A percentile compares a stretch with the other conserved stretches of the same genome.
These are phyloP conservation scores for Papilio polyxenes DNA, from an alignment of 1,140 invertebrate genomes.

Conservation along the genomic window DNA sequence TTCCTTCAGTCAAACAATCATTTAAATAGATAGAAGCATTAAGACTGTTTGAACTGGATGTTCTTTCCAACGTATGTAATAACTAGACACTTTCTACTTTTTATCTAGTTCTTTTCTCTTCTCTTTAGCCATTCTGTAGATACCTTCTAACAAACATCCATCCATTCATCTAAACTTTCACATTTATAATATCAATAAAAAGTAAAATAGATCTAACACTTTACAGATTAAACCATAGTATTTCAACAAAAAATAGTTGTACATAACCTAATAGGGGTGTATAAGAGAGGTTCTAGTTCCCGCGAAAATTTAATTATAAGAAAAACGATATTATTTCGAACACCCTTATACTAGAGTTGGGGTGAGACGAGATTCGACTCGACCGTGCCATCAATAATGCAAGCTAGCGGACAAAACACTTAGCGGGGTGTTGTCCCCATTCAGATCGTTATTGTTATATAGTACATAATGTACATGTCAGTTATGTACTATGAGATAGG, in stretches of 20 bases:
- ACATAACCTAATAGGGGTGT: neutral
- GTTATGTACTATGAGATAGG: neutral
- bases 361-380: constrained; percentile 41
- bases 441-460: constrained; percentile 11
- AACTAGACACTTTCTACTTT: neutral
- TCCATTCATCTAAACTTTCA: too few species aligned
- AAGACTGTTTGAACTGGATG: neutral
- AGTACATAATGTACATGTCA: neutral
- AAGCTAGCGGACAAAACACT: constrained; percentile 70
- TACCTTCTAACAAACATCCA: too few species aligned
- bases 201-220: too few species aligned
- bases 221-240: too few species aligned
- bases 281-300: neutral
- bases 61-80: neutral
- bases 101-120: too few species aligned
- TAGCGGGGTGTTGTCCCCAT: constrained; percentile 48
- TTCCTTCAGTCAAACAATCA: neutral
- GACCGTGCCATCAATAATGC: constrained; percentile 63
- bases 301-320: constrained; percentile 6
- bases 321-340: neutral
- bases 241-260: too few species aligned
- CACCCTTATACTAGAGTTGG: constrained; percentile 40
- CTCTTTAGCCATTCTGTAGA: too few species aligned
- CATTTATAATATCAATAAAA: too few species aligned
- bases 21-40: neutral